Evolutionary conservation across 2,797 vertebrate species (phyloP).

Genomic region (Mus minutoides): DNA sequence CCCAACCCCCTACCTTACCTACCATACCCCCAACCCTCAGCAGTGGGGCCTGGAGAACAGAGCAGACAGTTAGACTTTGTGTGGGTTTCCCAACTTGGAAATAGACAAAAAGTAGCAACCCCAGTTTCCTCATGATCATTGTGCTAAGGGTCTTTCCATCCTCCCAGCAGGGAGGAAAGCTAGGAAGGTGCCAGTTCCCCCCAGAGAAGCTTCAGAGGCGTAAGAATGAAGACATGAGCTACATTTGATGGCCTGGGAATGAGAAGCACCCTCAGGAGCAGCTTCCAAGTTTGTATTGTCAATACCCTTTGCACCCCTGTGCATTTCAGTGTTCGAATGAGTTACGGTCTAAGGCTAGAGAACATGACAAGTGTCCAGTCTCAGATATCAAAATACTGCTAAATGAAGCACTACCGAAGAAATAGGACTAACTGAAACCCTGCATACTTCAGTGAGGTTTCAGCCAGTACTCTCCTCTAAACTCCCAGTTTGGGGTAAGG

Average conservation of each 20-base stretch:
- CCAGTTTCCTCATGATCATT: constrained; percentile 50
- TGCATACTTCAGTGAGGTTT: background rate
- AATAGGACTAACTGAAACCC: constrained; percentile 49
- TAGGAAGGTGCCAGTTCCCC: constrained; percentile 41
- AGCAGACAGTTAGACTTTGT: background rate
- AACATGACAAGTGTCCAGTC: background rate
- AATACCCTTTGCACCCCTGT: background rate
- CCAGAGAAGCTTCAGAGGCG: constrained; percentile 28
- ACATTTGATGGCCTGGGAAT: background rate
- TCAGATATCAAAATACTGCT: background rate
- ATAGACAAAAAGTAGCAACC: background rate
- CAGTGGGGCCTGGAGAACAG: background rate
- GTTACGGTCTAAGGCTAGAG: background rate
- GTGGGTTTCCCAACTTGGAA: constrained; percentile 31
- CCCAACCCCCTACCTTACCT: background rate
- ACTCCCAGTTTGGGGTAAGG: background rate
- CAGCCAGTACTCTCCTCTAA: background rate
- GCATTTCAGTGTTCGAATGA: background rate
- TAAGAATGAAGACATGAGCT: constrained; percentile 31
- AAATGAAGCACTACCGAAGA: background rate
- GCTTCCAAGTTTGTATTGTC: background rate
- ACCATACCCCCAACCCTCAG: background rate
- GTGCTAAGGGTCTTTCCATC: constrained; percentile 47
- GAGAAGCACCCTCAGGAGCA: background rate
- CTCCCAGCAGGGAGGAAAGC: constrained; percentile 34